These are phyloP conservation scores for Gymnogyps californianus DNA, from an alignment of 2,113 vertebrate genomes.

Conservation along the genomic window DNA sequence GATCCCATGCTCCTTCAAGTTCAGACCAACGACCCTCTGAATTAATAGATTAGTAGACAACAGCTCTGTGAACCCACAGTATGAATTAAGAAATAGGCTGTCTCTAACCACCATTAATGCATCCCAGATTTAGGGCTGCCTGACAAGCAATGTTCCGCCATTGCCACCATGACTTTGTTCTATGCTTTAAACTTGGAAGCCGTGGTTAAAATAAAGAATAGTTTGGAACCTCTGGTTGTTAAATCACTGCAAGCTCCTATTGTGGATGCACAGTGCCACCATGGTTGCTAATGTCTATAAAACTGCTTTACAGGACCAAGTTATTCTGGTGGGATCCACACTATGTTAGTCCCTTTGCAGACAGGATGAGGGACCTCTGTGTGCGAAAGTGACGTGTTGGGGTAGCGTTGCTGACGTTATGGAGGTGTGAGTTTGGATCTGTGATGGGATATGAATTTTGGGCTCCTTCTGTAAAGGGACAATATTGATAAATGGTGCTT, in stretches of 20 bases:
- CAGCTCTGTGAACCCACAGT: not conserved
- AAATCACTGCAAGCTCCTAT: not conserved
- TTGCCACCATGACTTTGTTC: constrained; percentile 11
- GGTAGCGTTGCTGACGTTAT: not conserved
- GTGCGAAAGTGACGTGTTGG: not conserved
- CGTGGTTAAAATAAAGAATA: not conserved
- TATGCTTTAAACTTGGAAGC: not conserved
- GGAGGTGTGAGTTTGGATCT: not conserved
- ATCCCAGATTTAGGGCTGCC: constrained; percentile 22
- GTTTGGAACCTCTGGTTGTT: not conserved
- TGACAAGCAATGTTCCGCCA: not conserved
- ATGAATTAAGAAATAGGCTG: not conserved
- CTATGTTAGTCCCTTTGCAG: not conserved
- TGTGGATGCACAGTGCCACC: not conserved
- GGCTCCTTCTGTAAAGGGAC: not conserved
- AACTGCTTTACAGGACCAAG: not conserved
- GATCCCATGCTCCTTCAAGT: not conserved
- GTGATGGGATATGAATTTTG: not conserved
- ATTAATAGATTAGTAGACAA: not conserved
- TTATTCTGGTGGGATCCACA: not conserved
- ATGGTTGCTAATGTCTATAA: not conserved
- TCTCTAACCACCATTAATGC: not conserved
- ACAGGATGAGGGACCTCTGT: not conserved
- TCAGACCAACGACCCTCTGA: not conserved
- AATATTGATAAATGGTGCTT: not conserved